Evolutionary conservation across 2,888 invertebrate genomes (phyloP).

Genomic region (Pterostichus niger): DNA sequence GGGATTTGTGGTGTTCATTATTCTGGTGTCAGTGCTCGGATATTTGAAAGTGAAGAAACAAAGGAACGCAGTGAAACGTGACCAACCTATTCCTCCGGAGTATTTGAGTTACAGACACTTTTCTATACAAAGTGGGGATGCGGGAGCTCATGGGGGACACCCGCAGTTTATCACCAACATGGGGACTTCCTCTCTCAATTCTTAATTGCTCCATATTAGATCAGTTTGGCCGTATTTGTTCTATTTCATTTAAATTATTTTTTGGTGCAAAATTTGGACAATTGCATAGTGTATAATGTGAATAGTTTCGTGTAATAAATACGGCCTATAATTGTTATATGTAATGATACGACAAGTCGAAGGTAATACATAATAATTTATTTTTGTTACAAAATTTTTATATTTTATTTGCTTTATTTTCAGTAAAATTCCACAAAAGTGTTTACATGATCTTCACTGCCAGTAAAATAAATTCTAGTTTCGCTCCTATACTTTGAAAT

Average conservation of each 20-base stretch:
- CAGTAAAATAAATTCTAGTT: conserved; percentile 31
- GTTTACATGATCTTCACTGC: conserved; percentile 44
- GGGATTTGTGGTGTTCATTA: conserved; percentile 91
- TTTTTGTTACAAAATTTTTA: conserved; percentile 15
- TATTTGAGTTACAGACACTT: conserved; percentile 89
- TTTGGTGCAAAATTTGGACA: conserved; percentile 11
- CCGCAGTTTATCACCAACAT: conserved; percentile 76
- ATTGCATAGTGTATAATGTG: conserved; percentile 42
- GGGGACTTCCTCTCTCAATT: conserved; percentile 75
- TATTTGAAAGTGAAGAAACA: conserved; percentile 93
- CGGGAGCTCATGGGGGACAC: conserved; percentile 74
- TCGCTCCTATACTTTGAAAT: conserved; percentile 32
- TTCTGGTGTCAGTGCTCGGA: conserved; percentile 90
- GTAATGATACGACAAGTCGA: conserved; percentile 52
- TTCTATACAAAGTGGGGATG: conserved; percentile 84
- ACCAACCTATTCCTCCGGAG: conserved; percentile 86
- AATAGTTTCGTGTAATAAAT: conserved; percentile 29
- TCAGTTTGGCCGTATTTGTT: conserved; percentile 38
- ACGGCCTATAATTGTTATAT: conserved; percentile 51
- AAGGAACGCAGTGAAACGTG: conserved; percentile 86
- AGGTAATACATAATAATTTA: conserved; percentile 14
- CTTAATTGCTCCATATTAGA: conserved; percentile 62
- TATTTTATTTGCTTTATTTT: neutral
- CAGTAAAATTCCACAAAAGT: neutral
- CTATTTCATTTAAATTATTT: neutral